A percentile compares a stretch with the other conserved stretches of the same genome.
These are phyloP conservation scores for Amblyopsis hoosieri DNA, from an alignment of 2,797 vertebrate genomes.

Conservation along the genomic window DNA sequence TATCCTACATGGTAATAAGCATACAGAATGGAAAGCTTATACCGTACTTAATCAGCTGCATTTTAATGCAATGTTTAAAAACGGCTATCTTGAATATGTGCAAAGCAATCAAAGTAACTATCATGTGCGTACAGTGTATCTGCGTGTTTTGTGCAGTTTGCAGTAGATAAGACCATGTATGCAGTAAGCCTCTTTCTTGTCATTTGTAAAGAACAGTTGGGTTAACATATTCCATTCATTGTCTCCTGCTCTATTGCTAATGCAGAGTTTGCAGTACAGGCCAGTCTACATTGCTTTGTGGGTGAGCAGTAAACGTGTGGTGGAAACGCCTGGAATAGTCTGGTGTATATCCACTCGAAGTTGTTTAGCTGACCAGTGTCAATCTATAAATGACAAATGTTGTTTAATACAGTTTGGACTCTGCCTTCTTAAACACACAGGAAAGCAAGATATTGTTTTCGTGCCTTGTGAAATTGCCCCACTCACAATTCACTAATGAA, in stretches of 20 bases:
- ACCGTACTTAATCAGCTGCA: no score
- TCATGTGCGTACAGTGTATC: constrained; percentile 5
- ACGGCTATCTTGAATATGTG: no score
- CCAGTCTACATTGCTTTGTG: constrained; percentile 63
- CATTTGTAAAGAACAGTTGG: constrained; percentile 65
- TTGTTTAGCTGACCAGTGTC: constrained; percentile 26
- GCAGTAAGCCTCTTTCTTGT: constrained; percentile 44
- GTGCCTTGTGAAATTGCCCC: background rate
- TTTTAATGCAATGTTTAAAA: no score
- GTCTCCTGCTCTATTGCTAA: constrained; percentile 68
- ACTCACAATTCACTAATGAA: background rate
- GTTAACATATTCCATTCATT: constrained; percentile 65
- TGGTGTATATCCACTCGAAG: constrained; percentile 8
- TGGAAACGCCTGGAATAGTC: constrained; percentile 70
- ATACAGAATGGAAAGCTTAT: no score
- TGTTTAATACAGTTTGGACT: background rate
- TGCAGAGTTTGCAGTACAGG: constrained; percentile 72
- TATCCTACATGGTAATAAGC: no score
- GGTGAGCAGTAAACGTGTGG: constrained; percentile 50
- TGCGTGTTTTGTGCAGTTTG: constrained; percentile 21
- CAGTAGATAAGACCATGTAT: constrained; percentile 7
- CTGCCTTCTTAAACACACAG: background rate
- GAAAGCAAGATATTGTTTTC: background rate
- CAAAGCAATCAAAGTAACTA: background rate
- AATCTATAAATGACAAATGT: constrained; percentile 3